Percentiles rank a stretch among this genome's conserved stretches.
Evolutionary conservation across 2,888 invertebrate species (phyloP).

Genomic region (Rambutsinella grinnellia): DNA sequence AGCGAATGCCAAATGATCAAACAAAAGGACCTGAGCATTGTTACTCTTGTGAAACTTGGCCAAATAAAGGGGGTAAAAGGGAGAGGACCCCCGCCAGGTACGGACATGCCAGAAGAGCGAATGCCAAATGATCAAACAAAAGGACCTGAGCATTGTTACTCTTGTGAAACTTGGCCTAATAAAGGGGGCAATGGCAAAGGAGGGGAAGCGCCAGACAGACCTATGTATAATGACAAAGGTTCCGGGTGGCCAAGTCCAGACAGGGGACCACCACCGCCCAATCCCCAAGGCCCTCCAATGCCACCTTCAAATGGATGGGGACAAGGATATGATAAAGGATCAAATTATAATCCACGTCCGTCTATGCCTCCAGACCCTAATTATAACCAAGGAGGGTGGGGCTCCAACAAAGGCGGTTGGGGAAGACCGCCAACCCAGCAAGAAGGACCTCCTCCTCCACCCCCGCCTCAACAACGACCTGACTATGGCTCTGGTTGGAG

Average conservation of each 20-base stretch:
- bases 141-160: conserved; percentile 19
- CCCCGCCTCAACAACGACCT: conserved; percentile 4
- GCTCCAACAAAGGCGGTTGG: not conserved
- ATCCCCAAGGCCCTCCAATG: not conserved
- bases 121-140: not conserved
- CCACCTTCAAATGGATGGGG: conserved; percentile 12
- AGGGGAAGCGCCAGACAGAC: not conserved
- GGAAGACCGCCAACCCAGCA: not conserved
- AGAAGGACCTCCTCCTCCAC: not conserved
- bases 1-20: not conserved
- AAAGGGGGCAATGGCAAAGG: not conserved
- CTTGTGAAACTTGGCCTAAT: conserved; percentile 34
- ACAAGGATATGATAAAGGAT: not conserved
- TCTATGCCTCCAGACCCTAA: conserved; percentile 11
- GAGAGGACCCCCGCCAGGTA: conserved; percentile 15
- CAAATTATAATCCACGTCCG: not conserved
- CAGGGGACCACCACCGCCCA: conserved; percentile 24
- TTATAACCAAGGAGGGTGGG: conserved; percentile 6
- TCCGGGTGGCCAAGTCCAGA: not conserved
- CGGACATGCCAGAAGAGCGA: not conserved
- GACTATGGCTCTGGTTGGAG: conserved; percentile 11
- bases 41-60: conserved; percentile 42
- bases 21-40: conserved; percentile 5
- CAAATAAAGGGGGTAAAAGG: not conserved
- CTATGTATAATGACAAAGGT: not conserved